Percentiles rank a stretch among this genome's conserved stretches.
Evolutionary conservation across 2,888 invertebrate species (phyloP).

Genomic region (Omphaloscelis lunosa): DNA sequence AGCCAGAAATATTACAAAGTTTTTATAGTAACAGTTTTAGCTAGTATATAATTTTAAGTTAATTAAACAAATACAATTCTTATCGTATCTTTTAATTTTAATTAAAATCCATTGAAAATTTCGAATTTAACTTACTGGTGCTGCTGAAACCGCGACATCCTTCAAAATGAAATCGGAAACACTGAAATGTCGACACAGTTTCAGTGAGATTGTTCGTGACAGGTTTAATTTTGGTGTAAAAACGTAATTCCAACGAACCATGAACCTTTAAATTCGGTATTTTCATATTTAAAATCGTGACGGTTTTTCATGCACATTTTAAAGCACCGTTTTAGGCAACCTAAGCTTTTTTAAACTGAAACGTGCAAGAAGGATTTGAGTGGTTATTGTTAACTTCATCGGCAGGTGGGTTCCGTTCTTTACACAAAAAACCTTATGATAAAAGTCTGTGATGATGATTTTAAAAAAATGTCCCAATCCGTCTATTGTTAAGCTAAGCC

Average conservation of each 20-base stretch:
- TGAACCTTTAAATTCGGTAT: constrained; percentile 15
- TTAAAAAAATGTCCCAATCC: not conserved
- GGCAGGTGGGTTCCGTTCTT: not conserved
- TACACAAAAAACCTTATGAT: not conserved
- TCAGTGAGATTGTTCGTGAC: constrained; percentile 67
- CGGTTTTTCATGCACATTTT: not conserved
- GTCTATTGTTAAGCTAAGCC: not conserved
- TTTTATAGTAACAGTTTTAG: not conserved
- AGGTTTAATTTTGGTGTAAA: constrained; percentile 68
- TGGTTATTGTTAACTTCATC: not conserved
- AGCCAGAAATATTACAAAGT: too few species aligned
- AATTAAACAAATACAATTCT: not conserved
- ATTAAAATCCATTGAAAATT: constrained; percentile 1
- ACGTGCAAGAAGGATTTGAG: not conserved
- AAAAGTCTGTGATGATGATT: not conserved
- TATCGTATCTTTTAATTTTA: not conserved
- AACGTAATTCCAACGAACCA: constrained; percentile 60
- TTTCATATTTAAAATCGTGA: not conserved
- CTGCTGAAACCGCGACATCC: constrained; percentile 19
- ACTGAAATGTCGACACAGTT: constrained; percentile 60
- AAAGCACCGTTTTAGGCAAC: not conserved
- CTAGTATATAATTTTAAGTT: not conserved
- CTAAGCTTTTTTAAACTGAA: not conserved
- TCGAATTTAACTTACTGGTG: constrained; percentile 2
- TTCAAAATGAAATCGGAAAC: constrained; percentile 49